Base-by-base conservation (phyloP, 2,113 vertebrate species). In the Ophthalmotilapia sp. region DNA sequence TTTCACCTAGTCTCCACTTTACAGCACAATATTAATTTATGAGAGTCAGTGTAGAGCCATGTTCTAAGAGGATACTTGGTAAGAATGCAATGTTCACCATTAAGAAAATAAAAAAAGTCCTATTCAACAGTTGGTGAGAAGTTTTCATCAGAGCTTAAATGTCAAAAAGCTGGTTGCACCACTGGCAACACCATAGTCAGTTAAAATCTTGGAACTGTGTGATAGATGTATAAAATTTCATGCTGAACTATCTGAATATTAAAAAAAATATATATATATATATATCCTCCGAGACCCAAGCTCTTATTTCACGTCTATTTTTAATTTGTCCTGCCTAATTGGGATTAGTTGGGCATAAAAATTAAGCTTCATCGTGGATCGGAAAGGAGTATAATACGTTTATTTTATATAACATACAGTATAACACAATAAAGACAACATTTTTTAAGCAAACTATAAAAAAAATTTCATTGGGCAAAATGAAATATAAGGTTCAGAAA, bases 311-410 rank as follows among this genome's bases (percentile, higher is more conserved):
- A 42, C 5, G 0, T 45, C 8, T 17, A 45, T 73, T 73, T 47
- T 29, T 29, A 47, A 75, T 29, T 75, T 75, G 40, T 75, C 42
- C 23, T 29, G 23, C 9, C 14, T 47, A 11, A 29, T 19, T 47
- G 70, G 0, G 23, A 75, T 75, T 29, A 75, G 23, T 19, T 75
- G 1, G 23, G 9, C 70, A 47, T 47, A 29, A 75, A 47, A 29
- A 47, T 17, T 47, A 75, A 75, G 70, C 42, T 75, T 29, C 15
- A 19, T 47, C 0, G 15, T 17, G 14, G 70, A 7, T 29, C 23
- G 0, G 21, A 75, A 47, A 47, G 6, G 14, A 6, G 23, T 0
- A 29, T 73, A 45, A 29, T 47, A 26, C 0, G 0, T 47, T 47
- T 75, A 47, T 1, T 75, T 47, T 19, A 21, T 65, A 38, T 38